Evolutionary conservation across 2,888 invertebrate species (phyloP).

Genomic region (Neoaliturus tenellus): DNA sequence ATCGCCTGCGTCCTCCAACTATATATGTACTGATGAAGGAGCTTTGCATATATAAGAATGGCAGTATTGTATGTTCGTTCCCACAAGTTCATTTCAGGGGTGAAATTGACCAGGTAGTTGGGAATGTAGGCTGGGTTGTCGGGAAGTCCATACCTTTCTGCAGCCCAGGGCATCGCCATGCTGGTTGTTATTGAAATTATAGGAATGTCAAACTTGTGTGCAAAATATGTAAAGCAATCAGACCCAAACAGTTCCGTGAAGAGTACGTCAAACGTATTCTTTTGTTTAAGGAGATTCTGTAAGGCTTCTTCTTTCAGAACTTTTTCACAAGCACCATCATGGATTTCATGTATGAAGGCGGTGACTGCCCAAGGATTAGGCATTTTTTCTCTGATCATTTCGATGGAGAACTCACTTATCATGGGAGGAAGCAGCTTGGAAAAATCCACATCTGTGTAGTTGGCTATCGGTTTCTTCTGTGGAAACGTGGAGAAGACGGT

Average conservation of each 20-base stretch:
- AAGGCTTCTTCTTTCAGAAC: background rate
- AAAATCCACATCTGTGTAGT: constrained; percentile 70
- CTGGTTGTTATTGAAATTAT: constrained; percentile 63
- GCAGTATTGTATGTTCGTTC: constrained; percentile 73
- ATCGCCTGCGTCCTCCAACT: constrained; percentile 57
- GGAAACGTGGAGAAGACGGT: constrained; percentile 71
- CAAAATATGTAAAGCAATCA: constrained; percentile 64
- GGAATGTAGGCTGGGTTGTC: constrained; percentile 65
- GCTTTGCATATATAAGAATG: constrained; percentile 69
- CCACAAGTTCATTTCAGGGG: constrained; percentile 70
- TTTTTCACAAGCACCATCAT: constrained; percentile 3
- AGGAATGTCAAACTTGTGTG: constrained; percentile 63
- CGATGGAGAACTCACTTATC: constrained; percentile 40
- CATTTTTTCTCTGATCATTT: constrained; percentile 46
- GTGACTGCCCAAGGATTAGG: constrained; percentile 18
- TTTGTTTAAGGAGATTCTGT: background rate
- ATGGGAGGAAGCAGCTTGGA: constrained; percentile 56
- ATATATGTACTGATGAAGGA: constrained; percentile 50
- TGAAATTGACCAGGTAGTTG: constrained; percentile 60
- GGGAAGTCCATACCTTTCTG: constrained; percentile 63
- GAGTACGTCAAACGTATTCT: constrained; percentile 62
- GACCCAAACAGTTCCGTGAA: constrained; percentile 65
- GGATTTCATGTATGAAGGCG: background rate
- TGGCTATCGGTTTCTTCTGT: constrained; percentile 69
- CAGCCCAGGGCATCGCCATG: constrained; percentile 63